Conservation (phyloP, 2,113 vertebrate species). For the Acrocephalus kingi region DNA sequence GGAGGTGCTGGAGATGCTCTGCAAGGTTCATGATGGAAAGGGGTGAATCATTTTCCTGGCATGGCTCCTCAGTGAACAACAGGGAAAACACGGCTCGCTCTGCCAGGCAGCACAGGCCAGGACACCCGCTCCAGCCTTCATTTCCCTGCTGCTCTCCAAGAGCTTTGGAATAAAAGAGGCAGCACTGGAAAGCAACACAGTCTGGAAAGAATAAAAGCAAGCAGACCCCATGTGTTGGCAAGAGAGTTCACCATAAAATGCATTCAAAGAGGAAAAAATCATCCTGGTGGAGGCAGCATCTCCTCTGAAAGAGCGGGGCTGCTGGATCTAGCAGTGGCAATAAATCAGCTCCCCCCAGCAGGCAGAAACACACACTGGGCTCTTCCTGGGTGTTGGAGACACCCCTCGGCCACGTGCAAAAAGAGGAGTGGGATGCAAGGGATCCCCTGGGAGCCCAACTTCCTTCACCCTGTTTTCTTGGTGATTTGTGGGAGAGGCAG, state of each 20-base stretch:
- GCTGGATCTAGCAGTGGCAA: not conserved
- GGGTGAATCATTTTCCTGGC: conserved; percentile 41
- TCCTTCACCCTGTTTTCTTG: conserved; percentile 13
- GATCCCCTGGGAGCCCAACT: not conserved
- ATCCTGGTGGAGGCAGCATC: not conserved
- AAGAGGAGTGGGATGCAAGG: not conserved
- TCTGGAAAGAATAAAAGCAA: conserved; percentile 60
- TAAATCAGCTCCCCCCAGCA: conserved; percentile 3
- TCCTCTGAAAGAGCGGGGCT: not conserved
- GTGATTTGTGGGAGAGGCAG: not conserved
- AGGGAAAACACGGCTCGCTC: not conserved
- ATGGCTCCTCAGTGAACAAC: not conserved
- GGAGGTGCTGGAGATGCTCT: not conserved
- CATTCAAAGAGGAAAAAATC: conserved; percentile 22
- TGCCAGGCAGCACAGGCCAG: not conserved
- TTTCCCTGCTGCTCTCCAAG: conserved; percentile 5
- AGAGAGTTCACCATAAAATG: conserved; percentile 26
- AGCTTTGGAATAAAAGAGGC: conserved; percentile 45
- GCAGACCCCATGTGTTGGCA: conserved; percentile 31
- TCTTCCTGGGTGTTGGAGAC: not conserved
- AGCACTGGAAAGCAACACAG: conserved; percentile 8
- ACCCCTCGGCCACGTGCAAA: not conserved
- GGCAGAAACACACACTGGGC: not conserved
- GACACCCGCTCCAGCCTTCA: conserved; percentile 17
- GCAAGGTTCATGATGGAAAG: conserved; percentile 8